Conservation (phyloP, 2,113 vertebrate species). For the Geococcyx californianus region DNA sequence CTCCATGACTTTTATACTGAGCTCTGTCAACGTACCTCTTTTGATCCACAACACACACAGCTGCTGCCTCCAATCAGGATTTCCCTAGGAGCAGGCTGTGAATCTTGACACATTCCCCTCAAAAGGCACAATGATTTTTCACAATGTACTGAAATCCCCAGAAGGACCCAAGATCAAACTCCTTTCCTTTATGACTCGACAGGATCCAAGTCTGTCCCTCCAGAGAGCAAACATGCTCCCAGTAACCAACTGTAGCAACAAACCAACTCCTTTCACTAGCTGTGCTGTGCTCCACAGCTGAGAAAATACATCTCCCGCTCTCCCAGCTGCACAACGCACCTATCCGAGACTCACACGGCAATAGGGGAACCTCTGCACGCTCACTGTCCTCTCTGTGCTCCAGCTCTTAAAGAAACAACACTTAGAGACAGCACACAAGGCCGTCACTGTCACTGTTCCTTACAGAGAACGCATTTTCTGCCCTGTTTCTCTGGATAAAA, state of each 20-base stretch:
- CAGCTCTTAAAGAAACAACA: not conserved
- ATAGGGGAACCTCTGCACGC: not conserved
- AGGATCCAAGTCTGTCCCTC: not conserved
- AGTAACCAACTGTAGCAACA: conserved; percentile 10
- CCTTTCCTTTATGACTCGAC: not conserved
- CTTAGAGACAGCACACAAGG: not conserved
- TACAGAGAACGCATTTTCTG: not conserved
- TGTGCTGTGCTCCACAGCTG: not conserved
- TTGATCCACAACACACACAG: not conserved
- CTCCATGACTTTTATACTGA: not conserved
- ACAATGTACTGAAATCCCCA: not conserved
- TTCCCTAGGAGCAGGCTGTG: not conserved
- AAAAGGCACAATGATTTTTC: not conserved
- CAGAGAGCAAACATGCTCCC: not conserved
- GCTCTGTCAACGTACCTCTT: not conserved
- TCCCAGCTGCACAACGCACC: not conserved
- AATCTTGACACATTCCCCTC: not conserved
- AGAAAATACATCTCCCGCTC: not conserved
- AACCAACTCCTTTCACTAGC: not conserved
- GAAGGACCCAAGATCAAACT: not conserved
- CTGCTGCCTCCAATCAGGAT: not conserved
- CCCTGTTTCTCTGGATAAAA: not conserved
- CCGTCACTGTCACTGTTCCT: not conserved
- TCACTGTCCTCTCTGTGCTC: not conserved
- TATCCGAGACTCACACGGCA: not conserved